Base-by-base conservation (phyloP, 2,113 vertebrate genomes). In the Toxotes chatareus region DNA sequence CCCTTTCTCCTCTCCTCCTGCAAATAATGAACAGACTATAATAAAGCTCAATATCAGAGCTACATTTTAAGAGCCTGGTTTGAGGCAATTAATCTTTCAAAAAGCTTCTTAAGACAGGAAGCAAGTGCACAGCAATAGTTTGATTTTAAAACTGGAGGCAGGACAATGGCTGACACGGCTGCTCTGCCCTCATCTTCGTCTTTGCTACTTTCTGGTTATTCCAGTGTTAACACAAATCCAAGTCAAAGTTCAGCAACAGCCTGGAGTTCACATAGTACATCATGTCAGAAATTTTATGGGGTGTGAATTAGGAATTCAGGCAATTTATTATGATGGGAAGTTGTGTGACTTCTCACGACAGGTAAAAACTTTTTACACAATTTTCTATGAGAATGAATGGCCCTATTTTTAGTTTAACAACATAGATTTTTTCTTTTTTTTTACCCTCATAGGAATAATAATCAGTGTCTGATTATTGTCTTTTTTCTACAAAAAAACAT, bases 21-120 rank as follows among this genome's bases (percentile, higher is more conserved):
- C 66, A 89, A 77, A 86, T 91, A 88, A 84, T 76, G 57, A 90
- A 86, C 59, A 56, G 42, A 55, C 80, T 80, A 71, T 84, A 92
- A 90, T 88, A 83, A 88, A 88, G 80, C 86, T 64, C 79, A 73
- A 74, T 82, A 82, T 90, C 86, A 89, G 86, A 78, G 78, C 70
- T 84, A 85, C 82, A 91, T 88, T 85, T 73, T 72, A 62, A 61
- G 61, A 88, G 83, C 47, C 57, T 56, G 66, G 71, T 83, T 73
- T 66, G 73, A 82, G 61, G 76, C 75, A 89, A 90, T 89, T 91
- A 65, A 87, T 93, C 79, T 90, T 87, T 84, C 5, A 65, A 82
- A 93, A 92, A 89, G 89, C 83, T 82, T 85, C 85, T 90, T 85
- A 91, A 83, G 72, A 87, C 70, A 84, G 51, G 65, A 79, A 62